Percentiles rank a stretch among this genome's conserved stretches.
These are phyloP conservation scores for Ametastegia equiseti DNA, from an alignment of 2,888 invertebrate genomes.

Conservation along the genomic window DNA sequence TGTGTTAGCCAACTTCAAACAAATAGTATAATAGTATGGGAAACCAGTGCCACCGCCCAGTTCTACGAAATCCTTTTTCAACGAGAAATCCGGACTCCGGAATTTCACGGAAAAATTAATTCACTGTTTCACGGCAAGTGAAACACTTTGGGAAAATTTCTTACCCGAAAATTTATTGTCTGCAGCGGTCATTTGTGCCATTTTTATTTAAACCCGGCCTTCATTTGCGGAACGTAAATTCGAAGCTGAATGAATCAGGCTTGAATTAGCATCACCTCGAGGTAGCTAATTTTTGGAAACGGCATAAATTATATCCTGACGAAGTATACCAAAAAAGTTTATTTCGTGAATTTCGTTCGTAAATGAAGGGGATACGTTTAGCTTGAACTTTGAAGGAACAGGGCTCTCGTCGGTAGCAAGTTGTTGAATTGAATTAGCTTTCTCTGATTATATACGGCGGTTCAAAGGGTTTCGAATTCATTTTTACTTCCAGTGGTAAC, in stretches of 20 bases:
- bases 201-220: too few relatives aligned
- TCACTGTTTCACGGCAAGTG: too few relatives aligned
- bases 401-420: not conserved
- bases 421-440: constrained; percentile 8
- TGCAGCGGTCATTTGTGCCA: too few relatives aligned
- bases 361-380: not conserved
- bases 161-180: too few relatives aligned
- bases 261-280: not conserved
- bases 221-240: too few relatives aligned
- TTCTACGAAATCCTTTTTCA: not conserved
- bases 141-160: too few relatives aligned
- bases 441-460: not conserved
- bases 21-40: not conserved
- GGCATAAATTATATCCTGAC: not conserved
- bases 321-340: not conserved
- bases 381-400: not conserved
- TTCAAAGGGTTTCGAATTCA: not conserved
- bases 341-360: not conserved
- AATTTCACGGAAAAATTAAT: not conserved
- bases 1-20: not conserved
- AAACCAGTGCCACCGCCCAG: not conserved
- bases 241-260: not conserved
- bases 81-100: too few relatives aligned
- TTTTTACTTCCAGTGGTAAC: not conserved
- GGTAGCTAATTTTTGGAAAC: not conserved